These are phyloP conservation scores for Akabosia matsudoensis DNA, from an alignment of 1,140 invertebrate species.

Conservation along the genomic window DNA sequence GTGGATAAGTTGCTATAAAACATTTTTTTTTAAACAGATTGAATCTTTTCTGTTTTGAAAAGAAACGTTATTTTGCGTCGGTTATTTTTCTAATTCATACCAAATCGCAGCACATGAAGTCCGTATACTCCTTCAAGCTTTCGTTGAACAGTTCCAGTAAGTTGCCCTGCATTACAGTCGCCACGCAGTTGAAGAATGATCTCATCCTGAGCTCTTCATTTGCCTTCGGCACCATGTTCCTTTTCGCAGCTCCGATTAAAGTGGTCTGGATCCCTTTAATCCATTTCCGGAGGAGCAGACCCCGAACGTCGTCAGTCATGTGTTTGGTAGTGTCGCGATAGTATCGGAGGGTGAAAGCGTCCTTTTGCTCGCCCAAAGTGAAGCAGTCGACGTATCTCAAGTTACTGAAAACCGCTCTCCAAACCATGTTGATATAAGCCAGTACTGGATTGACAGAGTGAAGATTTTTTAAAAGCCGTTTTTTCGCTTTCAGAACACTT, in stretches of 20 bases:
- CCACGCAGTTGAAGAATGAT: constrained; percentile 78
- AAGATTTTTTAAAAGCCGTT: constrained; percentile 61
- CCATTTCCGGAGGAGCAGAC: constrained; percentile 59
- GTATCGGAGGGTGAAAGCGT: constrained; percentile 57
- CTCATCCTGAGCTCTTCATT: constrained; percentile 63
- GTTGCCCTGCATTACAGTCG: constrained; percentile 80
- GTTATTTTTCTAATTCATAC: neutral
- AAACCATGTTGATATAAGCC: constrained; percentile 73
- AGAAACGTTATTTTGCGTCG: neutral
- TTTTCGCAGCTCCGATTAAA: constrained; percentile 65
- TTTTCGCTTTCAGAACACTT: constrained; percentile 55
- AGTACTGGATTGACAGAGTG: constrained; percentile 79
- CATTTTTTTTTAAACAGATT: neutral
- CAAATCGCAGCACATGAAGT: constrained; percentile 60
- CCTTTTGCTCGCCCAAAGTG: constrained; percentile 53
- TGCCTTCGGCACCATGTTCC: constrained; percentile 68
- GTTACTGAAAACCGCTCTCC: constrained; percentile 69
- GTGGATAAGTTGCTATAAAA: constrained; percentile 39
- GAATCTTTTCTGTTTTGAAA: neutral
- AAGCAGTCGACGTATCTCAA: constrained; percentile 58
- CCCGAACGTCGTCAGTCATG: constrained; percentile 57
- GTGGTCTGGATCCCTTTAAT: constrained; percentile 60
- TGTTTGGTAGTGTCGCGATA: constrained; percentile 57
- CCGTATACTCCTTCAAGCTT: constrained; percentile 72
- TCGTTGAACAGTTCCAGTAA: constrained; percentile 74